Evolutionary conservation across 1,140 invertebrate genomes (phyloP).

Genomic region (Rhopalosiphum padi): DNA sequence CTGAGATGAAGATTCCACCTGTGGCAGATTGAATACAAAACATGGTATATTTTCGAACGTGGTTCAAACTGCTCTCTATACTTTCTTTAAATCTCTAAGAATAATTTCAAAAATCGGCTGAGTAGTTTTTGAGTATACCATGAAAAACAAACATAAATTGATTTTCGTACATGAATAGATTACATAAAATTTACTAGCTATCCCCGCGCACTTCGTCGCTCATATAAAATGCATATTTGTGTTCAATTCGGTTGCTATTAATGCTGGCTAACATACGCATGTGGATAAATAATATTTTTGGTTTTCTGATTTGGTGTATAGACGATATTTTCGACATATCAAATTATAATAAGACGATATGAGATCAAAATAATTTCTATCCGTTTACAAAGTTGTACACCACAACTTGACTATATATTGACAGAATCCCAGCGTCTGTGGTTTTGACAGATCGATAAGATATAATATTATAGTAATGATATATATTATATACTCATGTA

Average conservation of each 20-base stretch:
- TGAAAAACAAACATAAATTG: background rate
- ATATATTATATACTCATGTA: too few species aligned
- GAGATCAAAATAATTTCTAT: background rate
- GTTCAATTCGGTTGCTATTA: too few species aligned
- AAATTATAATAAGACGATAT: background rate
- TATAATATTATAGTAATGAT: background rate
- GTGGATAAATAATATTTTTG: too few species aligned
- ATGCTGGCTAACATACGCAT: too few species aligned
- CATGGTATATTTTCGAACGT: background rate
- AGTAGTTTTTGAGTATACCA: background rate
- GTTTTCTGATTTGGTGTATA: too few species aligned
- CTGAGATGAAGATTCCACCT: background rate
- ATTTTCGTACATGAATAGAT: background rate
- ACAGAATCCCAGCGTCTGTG: background rate
- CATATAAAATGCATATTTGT: too few species aligned
- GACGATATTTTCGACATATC: background rate
- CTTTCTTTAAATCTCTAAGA: background rate
- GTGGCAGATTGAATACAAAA: background rate
- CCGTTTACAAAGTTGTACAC: too few species aligned
- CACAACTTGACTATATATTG: background rate
- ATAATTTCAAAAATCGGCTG: background rate
- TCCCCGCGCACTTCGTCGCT: too few species aligned
- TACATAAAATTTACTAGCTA: too few species aligned
- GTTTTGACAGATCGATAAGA: background rate
- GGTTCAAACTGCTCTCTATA: background rate